Conservation (phyloP, 2,888 invertebrate genomes). For the Nephrotoma appendiculata region DNA sequence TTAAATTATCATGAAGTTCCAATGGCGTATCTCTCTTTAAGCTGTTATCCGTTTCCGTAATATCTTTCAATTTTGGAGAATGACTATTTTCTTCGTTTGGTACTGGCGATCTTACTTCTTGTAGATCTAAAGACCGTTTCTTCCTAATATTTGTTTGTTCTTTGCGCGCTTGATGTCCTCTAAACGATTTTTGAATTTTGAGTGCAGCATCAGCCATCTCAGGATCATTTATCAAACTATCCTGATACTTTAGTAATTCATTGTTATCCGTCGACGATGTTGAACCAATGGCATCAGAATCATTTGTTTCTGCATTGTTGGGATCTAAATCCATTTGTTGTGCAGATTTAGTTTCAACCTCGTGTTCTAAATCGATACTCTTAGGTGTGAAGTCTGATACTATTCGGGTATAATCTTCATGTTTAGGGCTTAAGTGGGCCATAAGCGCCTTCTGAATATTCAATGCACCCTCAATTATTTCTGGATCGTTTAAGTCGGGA, state of each 20-base stretch:
- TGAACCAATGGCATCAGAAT: no score
- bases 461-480: background rate
- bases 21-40: background rate
- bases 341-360: no score
- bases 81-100: background rate
- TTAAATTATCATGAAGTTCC: background rate
- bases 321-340: no score
- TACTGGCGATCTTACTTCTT: background rate
- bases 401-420: no score
- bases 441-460: background rate
- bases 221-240: background rate
- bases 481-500: background rate
- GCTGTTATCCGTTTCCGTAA: no score
- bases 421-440: background rate
- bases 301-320: no score
- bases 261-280: background rate
- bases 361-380: no score
- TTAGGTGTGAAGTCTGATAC: no score
- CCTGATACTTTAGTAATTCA: background rate
- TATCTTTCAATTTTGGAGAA: background rate
- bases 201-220: background rate
- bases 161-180: slow-evolving; percentile 12
- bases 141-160: background rate
- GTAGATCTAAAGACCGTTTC: background rate
- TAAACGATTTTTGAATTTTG: slow-evolving; percentile 1